A percentile compares a stretch with the other conserved stretches of the same genome.
Conservation (phyloP, 2,113 vertebrate genomes). For the Panurus biarmicus region DNA sequence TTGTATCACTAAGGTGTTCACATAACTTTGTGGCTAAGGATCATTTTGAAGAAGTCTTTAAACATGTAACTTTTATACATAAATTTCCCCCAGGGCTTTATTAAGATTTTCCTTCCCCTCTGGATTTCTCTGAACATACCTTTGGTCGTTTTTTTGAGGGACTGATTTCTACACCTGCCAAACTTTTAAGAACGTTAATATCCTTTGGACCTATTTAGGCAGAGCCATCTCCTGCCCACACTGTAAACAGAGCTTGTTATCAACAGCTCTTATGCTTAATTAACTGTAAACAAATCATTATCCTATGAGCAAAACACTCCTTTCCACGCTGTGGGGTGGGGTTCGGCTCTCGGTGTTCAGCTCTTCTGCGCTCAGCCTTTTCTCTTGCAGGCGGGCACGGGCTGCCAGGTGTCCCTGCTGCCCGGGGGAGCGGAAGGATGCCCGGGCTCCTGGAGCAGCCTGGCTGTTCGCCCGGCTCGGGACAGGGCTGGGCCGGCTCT, state of each 20-base stretch:
- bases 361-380: not conserved
- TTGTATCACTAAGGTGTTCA: not conserved
- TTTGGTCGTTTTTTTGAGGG: not conserved
- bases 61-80: not conserved
- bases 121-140: not conserved
- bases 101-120: not conserved
- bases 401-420: not conserved
- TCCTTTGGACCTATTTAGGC: conserved; percentile 2
- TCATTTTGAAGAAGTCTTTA: not conserved
- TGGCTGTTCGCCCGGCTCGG: accelerated
- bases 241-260: not conserved
- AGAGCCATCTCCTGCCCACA: not conserved
- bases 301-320: not conserved
- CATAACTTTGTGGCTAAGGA: not conserved
- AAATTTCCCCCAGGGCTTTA: not conserved
- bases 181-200: not conserved
- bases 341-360: not conserved
- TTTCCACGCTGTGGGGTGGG: not conserved
- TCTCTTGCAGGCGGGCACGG: not conserved
- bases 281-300: conserved; percentile 31
- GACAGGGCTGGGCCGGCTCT: not conserved
- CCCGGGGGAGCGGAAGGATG: not conserved
- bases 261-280: conserved; percentile 10
- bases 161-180: not conserved
- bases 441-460: not conserved